These are phyloP conservation scores for Xylota sylvarum DNA, from an alignment of 2,888 invertebrate genomes.

Conservation along the genomic window DNA sequence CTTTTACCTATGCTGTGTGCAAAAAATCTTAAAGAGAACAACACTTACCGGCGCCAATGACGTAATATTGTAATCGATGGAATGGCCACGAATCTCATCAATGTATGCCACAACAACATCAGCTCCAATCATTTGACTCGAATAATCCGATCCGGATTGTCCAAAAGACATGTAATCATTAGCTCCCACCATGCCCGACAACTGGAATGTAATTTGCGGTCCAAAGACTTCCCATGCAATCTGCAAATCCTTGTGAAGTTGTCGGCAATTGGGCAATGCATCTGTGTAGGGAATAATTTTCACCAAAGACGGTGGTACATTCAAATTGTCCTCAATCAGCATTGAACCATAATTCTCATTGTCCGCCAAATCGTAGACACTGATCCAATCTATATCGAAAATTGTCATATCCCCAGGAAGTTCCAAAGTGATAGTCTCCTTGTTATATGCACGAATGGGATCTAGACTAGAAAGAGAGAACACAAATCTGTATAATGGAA, in stretches of 20 bases:
- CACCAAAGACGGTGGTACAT: conserved; percentile 94
- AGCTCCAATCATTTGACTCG: conserved; percentile 93
- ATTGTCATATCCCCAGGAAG: conserved; percentile 93
- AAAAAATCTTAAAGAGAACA: conserved; percentile 3
- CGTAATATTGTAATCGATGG: conserved; percentile 94
- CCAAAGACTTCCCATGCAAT: conserved; percentile 97
- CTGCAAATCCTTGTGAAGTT: conserved; percentile 93
- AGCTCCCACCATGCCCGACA: conserved; percentile 90
- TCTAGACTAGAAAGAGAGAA: conserved; percentile 88
- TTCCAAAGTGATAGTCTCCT: conserved; percentile 90
- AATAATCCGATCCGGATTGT: conserved; percentile 90
- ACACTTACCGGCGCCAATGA: conserved; percentile 90
- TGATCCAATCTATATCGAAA: conserved; percentile 93
- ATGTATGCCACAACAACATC: conserved; percentile 93
- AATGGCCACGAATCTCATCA: conserved; percentile 90
- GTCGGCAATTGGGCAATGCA: conserved; percentile 92
- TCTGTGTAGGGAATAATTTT: conserved; percentile 88
- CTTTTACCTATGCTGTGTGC: too few relatives aligned
- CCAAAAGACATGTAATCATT: conserved; percentile 96
- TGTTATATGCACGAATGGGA: conserved; percentile 89
- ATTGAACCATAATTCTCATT: conserved; percentile 90
- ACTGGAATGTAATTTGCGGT: conserved; percentile 92
- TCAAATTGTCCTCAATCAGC: conserved; percentile 91
- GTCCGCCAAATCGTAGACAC: conserved; percentile 90
- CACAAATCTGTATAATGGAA: background rate